Conservation (phyloP, 2,113 vertebrate species). For the Oncorhynchus tshawytscha region DNA sequence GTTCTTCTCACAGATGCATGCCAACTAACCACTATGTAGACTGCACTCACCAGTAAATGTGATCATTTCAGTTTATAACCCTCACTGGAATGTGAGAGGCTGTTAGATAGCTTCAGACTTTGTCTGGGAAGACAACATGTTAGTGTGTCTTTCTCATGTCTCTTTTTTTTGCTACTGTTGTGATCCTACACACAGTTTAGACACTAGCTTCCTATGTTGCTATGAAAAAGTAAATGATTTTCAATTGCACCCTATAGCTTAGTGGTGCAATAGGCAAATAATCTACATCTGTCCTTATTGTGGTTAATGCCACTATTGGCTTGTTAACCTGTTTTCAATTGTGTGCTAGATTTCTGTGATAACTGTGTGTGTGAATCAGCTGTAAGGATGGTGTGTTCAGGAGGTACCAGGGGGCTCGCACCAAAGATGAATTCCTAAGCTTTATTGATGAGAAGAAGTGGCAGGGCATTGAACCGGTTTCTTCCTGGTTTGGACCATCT, state of each 20-base stretch:
- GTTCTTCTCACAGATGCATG: background rate
- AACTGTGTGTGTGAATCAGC: conserved; percentile 58
- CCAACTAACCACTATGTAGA: background rate
- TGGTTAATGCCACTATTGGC: background rate
- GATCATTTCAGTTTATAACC: background rate
- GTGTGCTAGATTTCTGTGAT: background rate
- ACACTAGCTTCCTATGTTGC: too few species aligned
- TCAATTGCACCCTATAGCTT: background rate
- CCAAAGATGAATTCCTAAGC: conserved; percentile 90
- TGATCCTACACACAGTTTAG: too few species aligned
- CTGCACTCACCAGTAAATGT: background rate
- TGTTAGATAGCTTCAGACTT: background rate
- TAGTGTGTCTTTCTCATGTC: background rate
- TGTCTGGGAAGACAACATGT: background rate
- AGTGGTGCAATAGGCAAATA: background rate
- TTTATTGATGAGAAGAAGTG: conserved; percentile 92
- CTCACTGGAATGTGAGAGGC: background rate
- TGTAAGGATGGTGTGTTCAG: conserved; percentile 95
- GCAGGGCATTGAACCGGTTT: conserved; percentile 85
- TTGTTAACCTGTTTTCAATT: background rate
- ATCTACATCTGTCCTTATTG: background rate
- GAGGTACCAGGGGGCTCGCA: conserved; percentile 89
- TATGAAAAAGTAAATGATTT: too few species aligned
- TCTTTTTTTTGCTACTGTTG: too few species aligned
- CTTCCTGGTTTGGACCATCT: conserved; percentile 90